Evolutionary conservation across 2,888 invertebrate genomes (phyloP), one percentile per base, ranked within the genome.

Genomic region (Thera britannica): DNA sequence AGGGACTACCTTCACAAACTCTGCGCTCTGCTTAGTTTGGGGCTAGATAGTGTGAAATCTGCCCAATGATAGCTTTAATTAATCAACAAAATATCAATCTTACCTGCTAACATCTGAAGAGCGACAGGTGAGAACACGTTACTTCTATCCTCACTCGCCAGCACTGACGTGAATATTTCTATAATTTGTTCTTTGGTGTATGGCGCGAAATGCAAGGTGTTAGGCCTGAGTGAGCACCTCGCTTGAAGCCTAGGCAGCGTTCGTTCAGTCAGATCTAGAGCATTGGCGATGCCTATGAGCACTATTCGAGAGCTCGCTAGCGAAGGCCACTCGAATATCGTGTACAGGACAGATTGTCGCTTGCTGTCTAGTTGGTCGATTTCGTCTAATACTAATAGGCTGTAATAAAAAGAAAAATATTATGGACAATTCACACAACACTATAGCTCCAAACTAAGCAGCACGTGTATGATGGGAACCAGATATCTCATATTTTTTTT

Each of bases 241-340:
- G 97, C 95, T 84, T 98, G 97, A 7, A 99, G 94, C 70, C 98
- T 95, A 38, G 98, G 98, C 69, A 99, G 91, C 55, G 97, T 95
- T 9, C 99, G 94, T 85, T 99, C 98, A 0, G 99, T 99, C 71
- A 99, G 94, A 92, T 99, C 99, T 65, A 99, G 93, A 2, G 99
- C 97, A 89, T 99, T 99, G 11, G 99, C 98, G 73, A 99, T 97
- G 54, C 99, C 99, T 44, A 99, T 95, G 7, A 99, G 92, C 56
- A 98, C 95, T 0, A 99, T 83, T 51, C 95, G 95, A 0, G 97
- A 96, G 35, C 95, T 89, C 0, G 90, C 84, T 63, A 95, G 85
- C 0, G 97, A 95, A 0, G 99, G 98, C 98, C 98, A 99, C 83
- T 98, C 98, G 85, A 99, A 99, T 77, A 99, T 96, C 1, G 97